Conservation (phyloP, 2,113 vertebrate species). For the Vicugna pacos region DNA sequence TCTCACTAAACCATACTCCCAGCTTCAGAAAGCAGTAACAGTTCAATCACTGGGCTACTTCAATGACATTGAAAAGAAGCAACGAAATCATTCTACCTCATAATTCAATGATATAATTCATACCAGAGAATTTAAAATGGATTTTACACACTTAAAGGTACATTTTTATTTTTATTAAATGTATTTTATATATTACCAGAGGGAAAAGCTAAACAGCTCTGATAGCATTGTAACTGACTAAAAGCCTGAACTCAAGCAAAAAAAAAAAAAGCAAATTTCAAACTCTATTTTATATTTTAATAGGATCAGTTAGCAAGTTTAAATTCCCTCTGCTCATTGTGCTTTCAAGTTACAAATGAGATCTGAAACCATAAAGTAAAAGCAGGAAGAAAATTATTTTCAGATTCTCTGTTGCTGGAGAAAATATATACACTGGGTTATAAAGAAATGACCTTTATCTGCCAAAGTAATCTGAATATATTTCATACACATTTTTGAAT, state of each 20-base stretch:
- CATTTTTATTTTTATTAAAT: slow-evolving; percentile 58
- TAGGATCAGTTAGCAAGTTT: slow-evolving; percentile 64
- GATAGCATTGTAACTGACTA: slow-evolving; percentile 51
- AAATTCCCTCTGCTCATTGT: slow-evolving; percentile 54
- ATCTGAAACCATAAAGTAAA: slow-evolving; percentile 61
- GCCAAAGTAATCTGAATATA: slow-evolving; percentile 71
- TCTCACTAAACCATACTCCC: background rate
- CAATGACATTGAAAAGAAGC: slow-evolving; percentile 6
- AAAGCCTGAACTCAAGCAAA: slow-evolving; percentile 51
- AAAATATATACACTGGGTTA: slow-evolving; percentile 62
- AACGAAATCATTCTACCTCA: slow-evolving; percentile 53
- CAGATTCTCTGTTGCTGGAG: slow-evolving; percentile 28
- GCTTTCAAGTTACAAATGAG: slow-evolving; percentile 64
- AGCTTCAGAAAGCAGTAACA: slow-evolving; percentile 41
- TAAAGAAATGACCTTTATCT: slow-evolving; percentile 67
- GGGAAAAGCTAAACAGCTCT: slow-evolving; percentile 45
- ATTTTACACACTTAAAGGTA: slow-evolving; percentile 64
- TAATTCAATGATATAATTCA: slow-evolving; percentile 51
- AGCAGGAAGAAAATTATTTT: slow-evolving; percentile 69
- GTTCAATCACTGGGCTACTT: slow-evolving; percentile 47
- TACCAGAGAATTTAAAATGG: slow-evolving; percentile 21
- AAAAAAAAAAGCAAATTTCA: slow-evolving; percentile 38
- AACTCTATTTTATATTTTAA: slow-evolving; percentile 66
- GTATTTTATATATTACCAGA: slow-evolving; percentile 48
- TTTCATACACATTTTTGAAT: slow-evolving; percentile 58